A percentile compares a stretch with the other conserved stretches of the same genome.
Conservation (phyloP, 2,888 invertebrate species). For the Acanthococcus lagerstroemiae region DNA sequence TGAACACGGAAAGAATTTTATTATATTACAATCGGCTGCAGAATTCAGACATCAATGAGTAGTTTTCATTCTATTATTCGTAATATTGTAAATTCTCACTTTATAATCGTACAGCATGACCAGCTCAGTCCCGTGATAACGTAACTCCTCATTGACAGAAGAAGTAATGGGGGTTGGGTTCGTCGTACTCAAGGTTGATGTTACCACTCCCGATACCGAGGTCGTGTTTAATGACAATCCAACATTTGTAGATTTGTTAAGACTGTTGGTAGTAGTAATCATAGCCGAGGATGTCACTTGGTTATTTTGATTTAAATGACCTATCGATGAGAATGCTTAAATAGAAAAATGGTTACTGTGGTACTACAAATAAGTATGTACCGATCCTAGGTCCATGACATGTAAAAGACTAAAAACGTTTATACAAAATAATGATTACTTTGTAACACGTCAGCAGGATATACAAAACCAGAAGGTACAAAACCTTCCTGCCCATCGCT, state of each 20-base stretch:
- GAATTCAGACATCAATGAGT: too few relatives aligned
- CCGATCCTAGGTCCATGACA: not conserved
- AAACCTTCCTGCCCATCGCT: conserved; percentile 91
- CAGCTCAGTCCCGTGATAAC: conserved; percentile 79
- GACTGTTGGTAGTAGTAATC: not conserved
- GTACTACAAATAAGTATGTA: too few relatives aligned
- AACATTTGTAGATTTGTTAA: not conserved
- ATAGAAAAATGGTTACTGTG: too few relatives aligned
- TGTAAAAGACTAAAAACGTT: not conserved
- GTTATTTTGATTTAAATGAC: conserved; percentile 13
- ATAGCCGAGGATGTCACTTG: not conserved
- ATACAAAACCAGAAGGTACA: conserved; percentile 88
- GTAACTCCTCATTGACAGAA: conserved; percentile 50
- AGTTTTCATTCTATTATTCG: too few relatives aligned
- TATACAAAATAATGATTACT: conserved; percentile 40
- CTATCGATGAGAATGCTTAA: too few relatives aligned
- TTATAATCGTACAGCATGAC: conserved; percentile 94
- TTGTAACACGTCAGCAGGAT: conserved; percentile 71
- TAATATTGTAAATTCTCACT: conserved; percentile 43
- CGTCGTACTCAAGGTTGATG: not conserved
- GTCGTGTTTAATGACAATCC: not conserved
- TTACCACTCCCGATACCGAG: not conserved
- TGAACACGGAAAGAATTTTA: too few relatives aligned
- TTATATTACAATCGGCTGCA: too few relatives aligned
- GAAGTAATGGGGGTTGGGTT: not conserved